phyloP scores from a whole-genome alignment of 92 coral and sea anemone species.

The Porites cylindrica region DNA sequence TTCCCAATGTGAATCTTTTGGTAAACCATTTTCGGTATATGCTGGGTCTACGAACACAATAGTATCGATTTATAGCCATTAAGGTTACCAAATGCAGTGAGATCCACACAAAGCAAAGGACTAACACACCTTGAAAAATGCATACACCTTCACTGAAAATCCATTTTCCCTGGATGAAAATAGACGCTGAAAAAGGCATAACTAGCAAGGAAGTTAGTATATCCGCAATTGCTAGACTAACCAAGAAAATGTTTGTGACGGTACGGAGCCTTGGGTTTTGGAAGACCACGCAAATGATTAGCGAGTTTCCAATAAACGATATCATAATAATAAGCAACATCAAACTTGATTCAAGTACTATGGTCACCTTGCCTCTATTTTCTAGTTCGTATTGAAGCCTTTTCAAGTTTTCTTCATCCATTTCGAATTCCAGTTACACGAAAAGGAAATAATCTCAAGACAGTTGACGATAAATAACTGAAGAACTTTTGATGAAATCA shows the following conservation, averaged over 20 bases:
- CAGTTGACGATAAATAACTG: not conserved
- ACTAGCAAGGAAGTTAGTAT: constrained; percentile 51
- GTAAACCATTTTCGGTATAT: constrained; percentile 47
- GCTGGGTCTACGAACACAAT: constrained; percentile 50
- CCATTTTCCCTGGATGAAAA: constrained; percentile 51
- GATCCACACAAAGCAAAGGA: constrained; percentile 38
- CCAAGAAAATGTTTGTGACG: constrained; percentile 53
- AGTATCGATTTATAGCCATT: constrained; percentile 65
- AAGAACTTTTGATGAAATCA: not conserved
- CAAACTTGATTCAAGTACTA: constrained; percentile 40
- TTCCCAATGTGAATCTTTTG: constrained; percentile 15
- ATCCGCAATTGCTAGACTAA: constrained; percentile 54
- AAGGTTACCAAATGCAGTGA: constrained; percentile 60
- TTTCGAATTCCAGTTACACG: not conserved
- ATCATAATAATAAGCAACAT: constrained; percentile 31
- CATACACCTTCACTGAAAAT: constrained; percentile 30
- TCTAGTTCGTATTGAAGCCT: constrained; percentile 24
- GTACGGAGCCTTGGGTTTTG: constrained; percentile 60
- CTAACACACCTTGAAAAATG: constrained; percentile 51
- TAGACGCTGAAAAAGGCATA: constrained; percentile 61
- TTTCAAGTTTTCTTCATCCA: constrained; percentile 44
- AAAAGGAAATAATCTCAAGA: not conserved
- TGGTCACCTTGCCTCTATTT: constrained; percentile 12
- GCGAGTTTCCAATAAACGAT: constrained; percentile 53
- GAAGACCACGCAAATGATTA: constrained; percentile 48